Evolutionary conservation across 2,797 vertebrate genomes (phyloP), one percentile per base, ranked within the genome.

Genomic region (Amblyraja radiata): DNA sequence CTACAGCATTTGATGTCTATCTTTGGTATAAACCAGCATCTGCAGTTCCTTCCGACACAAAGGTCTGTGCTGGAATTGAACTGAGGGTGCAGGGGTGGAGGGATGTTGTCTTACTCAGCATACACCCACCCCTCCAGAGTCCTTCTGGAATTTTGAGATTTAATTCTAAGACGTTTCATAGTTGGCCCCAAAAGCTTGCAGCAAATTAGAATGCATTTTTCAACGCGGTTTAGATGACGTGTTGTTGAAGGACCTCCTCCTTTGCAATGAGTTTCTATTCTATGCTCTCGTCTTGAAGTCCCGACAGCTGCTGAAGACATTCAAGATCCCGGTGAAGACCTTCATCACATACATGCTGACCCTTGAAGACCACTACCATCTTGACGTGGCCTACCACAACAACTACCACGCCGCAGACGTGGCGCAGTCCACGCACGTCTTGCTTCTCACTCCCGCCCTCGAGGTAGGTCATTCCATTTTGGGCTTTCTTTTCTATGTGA

Each of bases 261-360:
- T 61, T 39, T 5, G 76, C 3, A 93, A 68, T 94, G 65, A 94
- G 90, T 36, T 1, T n/a, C 32, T 46, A 32, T 73, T 83, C 92
- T 93, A 77, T 78, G 54, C 32, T 21, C 5, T 68, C 58, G 63
- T 0, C 9, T 94, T 73, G 32, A 46, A 99, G 98, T 98, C 98
- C 93, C 96, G 98, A 8, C 98, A 99, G 93, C 96, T 99, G 94
- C 95, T 99, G 93, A 99, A 98, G 96, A 97, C 96, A 5, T 99
- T 99, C 94, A 96, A 96, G 94, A 98, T 99, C 95, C 98, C 98
- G 0, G 94, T 36, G 0, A 97, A 97, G 95, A 98, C 97, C 18
- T 98, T 99, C 93, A 95, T 98, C 95, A 98, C 98, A 93, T 98
- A 98, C 95, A 97, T 99, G 97, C 97, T 98, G 97, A 98, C 97